Evolutionary conservation across 2,797 vertebrate genomes (phyloP).

Genomic region (Sebastes aleutianus): DNA sequence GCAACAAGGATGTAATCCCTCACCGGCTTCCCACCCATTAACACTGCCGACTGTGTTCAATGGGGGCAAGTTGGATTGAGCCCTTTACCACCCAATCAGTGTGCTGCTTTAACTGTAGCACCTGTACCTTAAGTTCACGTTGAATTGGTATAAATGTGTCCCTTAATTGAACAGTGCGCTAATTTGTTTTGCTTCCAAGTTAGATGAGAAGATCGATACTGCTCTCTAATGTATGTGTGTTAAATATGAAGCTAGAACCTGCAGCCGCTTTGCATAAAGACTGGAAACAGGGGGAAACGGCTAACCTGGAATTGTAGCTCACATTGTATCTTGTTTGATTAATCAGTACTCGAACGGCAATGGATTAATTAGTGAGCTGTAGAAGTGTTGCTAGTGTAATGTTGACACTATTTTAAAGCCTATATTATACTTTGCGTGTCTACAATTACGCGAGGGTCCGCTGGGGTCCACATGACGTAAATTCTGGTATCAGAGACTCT

Average conservation of each 20-base stretch:
- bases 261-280: not conserved
- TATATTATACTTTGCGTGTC: no score
- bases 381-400: not conserved
- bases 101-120: not conserved
- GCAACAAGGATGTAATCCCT: not conserved
- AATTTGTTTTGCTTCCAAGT: not conserved
- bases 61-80: not conserved
- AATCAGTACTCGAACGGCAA: no score
- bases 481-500: no score
- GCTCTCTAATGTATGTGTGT: not conserved
- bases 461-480: no score
- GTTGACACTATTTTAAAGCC: not conserved
- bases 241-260: not conserved
- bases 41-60: not conserved
- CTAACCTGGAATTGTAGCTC: no score
- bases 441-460: no score
- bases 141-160: not conserved
- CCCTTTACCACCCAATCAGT: not conserved
- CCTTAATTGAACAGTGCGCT: not conserved
- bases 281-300: not conserved
- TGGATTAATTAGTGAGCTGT: not conserved
- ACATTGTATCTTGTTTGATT: no score
- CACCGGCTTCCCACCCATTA: not conserved
- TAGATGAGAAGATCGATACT: not conserved
- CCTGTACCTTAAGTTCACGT: not conserved